phyloP scores from a whole-genome alignment of 2,888 invertebrate species.

The Stenurella melanura region DNA sequence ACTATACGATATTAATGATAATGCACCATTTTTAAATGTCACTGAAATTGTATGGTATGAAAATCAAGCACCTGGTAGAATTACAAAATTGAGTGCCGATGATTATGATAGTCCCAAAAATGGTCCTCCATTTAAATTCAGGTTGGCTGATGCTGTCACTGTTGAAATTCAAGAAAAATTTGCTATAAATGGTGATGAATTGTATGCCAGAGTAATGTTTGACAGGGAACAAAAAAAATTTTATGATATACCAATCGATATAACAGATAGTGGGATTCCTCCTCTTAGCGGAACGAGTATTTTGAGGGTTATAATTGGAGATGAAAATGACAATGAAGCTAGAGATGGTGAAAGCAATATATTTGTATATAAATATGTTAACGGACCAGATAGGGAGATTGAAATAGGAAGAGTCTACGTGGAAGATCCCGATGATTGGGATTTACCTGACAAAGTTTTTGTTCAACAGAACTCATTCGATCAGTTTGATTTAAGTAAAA shows the following conservation, averaged over 20 bases:
- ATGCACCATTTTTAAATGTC: conserved; percentile 90
- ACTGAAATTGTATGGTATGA: conserved; percentile 90
- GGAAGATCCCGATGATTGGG: conserved; percentile 97
- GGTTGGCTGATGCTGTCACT: conserved; percentile 80
- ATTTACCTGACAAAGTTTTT: conserved; percentile 92
- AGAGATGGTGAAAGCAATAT: conserved; percentile 90
- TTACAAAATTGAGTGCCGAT: conserved; percentile 81
- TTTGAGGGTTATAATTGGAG: conserved; percentile 93
- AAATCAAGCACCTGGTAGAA: conserved; percentile 80
- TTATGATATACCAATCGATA: conserved; percentile 91
- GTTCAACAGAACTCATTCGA: conserved; percentile 75
- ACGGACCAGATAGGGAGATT: conserved; percentile 84
- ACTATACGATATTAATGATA: conserved; percentile 93
- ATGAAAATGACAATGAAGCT: conserved; percentile 95
- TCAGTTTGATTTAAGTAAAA: conserved; percentile 83
- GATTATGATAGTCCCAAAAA: conserved; percentile 89
- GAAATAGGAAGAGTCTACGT: conserved; percentile 95
- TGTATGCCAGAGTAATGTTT: conserved; percentile 85
- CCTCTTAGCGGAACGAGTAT: conserved; percentile 86
- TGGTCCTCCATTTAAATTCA: conserved; percentile 89
- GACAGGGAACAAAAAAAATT: conserved; percentile 92
- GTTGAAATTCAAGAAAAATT: conserved; percentile 84
- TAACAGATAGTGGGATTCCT: conserved; percentile 89
- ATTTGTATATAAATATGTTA: conserved; percentile 94
- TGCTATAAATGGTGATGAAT: conserved; percentile 78